These are phyloP conservation scores for Hemibagrus wyckioides DNA, from an alignment of 2,113 vertebrate genomes.

Conservation along the genomic window DNA sequence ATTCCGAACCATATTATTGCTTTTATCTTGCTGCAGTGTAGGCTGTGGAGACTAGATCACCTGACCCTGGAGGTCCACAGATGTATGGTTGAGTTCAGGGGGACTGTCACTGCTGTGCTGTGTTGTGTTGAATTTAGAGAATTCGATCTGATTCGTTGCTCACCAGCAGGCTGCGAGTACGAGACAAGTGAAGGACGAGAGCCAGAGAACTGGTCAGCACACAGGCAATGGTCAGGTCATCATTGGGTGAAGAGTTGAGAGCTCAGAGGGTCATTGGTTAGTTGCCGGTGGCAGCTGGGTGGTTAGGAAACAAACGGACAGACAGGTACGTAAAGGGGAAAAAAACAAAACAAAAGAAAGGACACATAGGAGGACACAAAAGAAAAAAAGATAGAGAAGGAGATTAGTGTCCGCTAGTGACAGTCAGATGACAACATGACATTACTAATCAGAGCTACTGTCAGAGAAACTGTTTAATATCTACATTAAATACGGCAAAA, in stretches of 20 bases:
- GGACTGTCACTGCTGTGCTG: constrained; percentile 41
- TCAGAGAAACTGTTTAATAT: constrained; percentile 84
- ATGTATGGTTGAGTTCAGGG: constrained; percentile 44
- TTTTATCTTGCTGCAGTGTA: constrained; percentile 87
- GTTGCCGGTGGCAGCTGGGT: constrained; percentile 99
- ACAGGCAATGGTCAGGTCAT: constrained; percentile 99
- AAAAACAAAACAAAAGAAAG: constrained; percentile 67
- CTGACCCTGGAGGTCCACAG: constrained; percentile 72
- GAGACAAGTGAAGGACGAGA: constrained; percentile 89
- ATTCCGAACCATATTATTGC: constrained; percentile 86
- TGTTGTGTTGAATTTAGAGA: constrained; percentile 78
- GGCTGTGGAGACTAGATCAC: constrained; percentile 84
- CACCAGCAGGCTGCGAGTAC: constrained; percentile 72
- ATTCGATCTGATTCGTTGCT: constrained; percentile 86
- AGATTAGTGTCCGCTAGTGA: constrained; percentile 99
- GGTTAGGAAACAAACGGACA: constrained; percentile 90
- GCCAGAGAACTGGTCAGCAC: constrained; percentile 98
- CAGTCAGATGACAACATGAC: constrained; percentile 99
- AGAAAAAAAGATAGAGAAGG: constrained; percentile 96
- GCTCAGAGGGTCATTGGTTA: constrained; percentile 99
- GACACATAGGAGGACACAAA: constrained; percentile 77
- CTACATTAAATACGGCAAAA: constrained; percentile 81
- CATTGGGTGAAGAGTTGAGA: constrained; percentile 99
- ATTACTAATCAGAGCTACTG: constrained; percentile 95
- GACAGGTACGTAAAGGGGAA: constrained; percentile 70